phyloP scores from a whole-genome alignment of 2,888 invertebrate genomes.

The Drosophila mayaguana region DNA sequence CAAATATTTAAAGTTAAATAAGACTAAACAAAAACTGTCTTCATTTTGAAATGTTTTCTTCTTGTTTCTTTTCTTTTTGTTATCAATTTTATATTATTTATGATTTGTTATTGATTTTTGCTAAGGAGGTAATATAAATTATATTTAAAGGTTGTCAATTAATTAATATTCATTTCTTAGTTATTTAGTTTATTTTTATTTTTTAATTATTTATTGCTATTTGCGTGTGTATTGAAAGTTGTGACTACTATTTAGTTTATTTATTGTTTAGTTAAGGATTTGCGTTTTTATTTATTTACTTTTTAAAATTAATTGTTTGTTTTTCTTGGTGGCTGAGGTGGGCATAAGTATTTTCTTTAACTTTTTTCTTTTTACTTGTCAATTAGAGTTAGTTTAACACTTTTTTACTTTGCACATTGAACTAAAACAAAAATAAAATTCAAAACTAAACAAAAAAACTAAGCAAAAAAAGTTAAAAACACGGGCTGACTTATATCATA shows the following conservation, averaged over 20 bases:
- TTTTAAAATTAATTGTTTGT: constrained; percentile 17
- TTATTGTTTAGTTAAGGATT: constrained; percentile 35
- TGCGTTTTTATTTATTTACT: constrained; percentile 29
- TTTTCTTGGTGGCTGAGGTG: constrained; percentile 81
- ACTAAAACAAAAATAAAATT: constrained; percentile 75
- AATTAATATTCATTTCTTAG: constrained; percentile 32
- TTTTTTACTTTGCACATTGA: constrained; percentile 71
- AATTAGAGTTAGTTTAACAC: constrained; percentile 50
- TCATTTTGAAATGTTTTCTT: constrained; percentile 36
- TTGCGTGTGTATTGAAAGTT: constrained; percentile 52
- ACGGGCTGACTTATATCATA: constrained; percentile 73
- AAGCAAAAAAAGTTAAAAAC: constrained; percentile 55
- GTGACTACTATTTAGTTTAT: constrained; percentile 66
- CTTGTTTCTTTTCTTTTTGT: constrained; percentile 11
- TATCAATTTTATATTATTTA: constrained; percentile 40
- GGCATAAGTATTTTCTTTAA: constrained; percentile 64
- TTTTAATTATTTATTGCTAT: constrained; percentile 54
- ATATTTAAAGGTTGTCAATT: constrained; percentile 65
- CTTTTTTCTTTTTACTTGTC: constrained; percentile 13
- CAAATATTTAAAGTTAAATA: constrained; percentile 36
- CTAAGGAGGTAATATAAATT: constrained; percentile 83
- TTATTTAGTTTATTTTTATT: constrained; percentile 33
- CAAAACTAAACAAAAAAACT: constrained; percentile 48
- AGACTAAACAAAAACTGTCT: constrained; percentile 70
- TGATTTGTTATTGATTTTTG: constrained; percentile 76